Conservation (phyloP, 1,140 invertebrate species). For the Halictus rubicundus region DNA sequence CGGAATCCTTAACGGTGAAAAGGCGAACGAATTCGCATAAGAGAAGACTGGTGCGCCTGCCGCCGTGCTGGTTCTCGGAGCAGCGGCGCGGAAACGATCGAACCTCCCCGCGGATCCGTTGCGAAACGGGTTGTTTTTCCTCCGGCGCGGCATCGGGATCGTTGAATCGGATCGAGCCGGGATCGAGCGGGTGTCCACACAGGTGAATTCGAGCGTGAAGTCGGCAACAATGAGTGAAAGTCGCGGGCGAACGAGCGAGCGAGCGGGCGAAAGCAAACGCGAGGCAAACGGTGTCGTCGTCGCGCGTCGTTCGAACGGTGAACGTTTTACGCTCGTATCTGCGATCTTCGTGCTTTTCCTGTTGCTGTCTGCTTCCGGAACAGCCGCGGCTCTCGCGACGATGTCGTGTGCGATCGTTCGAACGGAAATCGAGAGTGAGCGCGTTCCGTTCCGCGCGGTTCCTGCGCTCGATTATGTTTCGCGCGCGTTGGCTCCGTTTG, state of each 20-base stretch:
- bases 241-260: not conserved
- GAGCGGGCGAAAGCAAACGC: constrained; percentile 47
- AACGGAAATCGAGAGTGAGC: too few relatives aligned
- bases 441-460: too few relatives aligned
- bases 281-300: constrained; percentile 8
- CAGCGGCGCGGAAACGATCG: not conserved
- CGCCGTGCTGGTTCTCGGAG: not conserved
- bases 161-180: not conserved
- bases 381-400: too few relatives aligned
- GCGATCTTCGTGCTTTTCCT: not conserved
- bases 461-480: too few relatives aligned
- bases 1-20: too few relatives aligned
- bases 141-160: not conserved
- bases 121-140: not conserved
- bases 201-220: constrained; percentile 48
- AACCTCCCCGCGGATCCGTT: not conserved
- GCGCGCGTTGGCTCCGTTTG: too few relatives aligned
- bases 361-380: too few relatives aligned
- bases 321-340: not conserved
- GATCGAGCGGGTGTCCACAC: not conserved
- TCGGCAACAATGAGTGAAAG: constrained; percentile 58
- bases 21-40: too few relatives aligned
- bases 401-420: too few relatives aligned
- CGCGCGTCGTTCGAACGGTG: not conserved
- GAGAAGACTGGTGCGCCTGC: too few relatives aligned